A percentile compares a stretch with the other conserved stretches of the same genome.
phyloP scores from a whole-genome alignment of 2,888 invertebrate genomes.

The Furcula furcula region DNA sequence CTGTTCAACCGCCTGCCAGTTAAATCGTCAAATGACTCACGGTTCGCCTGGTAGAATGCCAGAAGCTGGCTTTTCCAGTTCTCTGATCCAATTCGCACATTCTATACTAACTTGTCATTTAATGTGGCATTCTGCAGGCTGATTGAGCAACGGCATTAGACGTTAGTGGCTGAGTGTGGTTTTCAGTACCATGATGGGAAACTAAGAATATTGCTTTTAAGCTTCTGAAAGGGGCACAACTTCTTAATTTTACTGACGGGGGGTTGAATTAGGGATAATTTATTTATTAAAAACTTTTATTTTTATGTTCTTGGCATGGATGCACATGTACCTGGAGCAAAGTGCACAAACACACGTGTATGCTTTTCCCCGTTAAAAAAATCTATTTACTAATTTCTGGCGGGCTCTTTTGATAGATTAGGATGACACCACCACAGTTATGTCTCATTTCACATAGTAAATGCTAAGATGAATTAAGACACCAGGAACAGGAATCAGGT shows the following conservation, averaged over 20 bases:
- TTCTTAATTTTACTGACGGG: too few species aligned
- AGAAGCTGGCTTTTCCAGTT: conserved; percentile 80
- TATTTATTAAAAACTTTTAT: too few species aligned
- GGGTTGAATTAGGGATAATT: too few species aligned
- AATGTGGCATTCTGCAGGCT: conserved; percentile 34
- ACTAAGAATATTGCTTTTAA: not conserved
- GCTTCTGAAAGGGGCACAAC: too few species aligned
- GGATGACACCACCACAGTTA: conserved; percentile 9
- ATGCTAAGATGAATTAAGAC: conserved; percentile 60
- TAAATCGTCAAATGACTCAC: conserved; percentile 81
- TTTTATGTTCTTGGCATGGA: too few species aligned
- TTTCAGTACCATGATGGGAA: not conserved
- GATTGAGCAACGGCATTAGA: conserved; percentile 21
- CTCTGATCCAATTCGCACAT: conserved; percentile 73
- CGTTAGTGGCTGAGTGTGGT: conserved; percentile 5
- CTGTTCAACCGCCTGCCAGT: conserved; percentile 60
- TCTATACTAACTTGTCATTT: conserved; percentile 55
- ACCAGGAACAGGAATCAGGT: conserved; percentile 82
- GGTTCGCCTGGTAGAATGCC: conserved; percentile 73
- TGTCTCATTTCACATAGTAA: conserved; percentile 44
- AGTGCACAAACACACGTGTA: too few species aligned
- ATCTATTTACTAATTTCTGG: too few species aligned
- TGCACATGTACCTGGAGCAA: too few species aligned
- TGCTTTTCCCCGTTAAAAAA: too few species aligned
- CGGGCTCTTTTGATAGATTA: too few species aligned